These are phyloP conservation scores for Salvelinus fontinalis DNA, from an alignment of 2,113 vertebrate species.

Conservation along the genomic window DNA sequence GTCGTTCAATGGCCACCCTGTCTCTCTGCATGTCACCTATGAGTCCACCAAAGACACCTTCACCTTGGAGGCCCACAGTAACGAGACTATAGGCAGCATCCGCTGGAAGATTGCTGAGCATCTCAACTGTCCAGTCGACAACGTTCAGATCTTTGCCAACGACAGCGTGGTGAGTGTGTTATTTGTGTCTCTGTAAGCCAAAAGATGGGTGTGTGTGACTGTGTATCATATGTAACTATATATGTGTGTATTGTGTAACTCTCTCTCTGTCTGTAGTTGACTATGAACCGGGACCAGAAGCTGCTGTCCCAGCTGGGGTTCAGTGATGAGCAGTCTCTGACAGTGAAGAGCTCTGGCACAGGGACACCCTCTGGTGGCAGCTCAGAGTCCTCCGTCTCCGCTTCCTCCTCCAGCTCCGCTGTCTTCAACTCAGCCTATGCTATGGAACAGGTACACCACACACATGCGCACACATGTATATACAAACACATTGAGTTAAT, in stretches of 20 bases:
- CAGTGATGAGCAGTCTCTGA: constrained; percentile 91
- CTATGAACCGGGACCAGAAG: constrained; percentile 98
- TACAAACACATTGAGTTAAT: constrained; percentile 12
- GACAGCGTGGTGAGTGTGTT: constrained; percentile 88
- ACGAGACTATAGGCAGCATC: constrained; percentile 94
- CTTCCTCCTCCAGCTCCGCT: constrained; percentile 85
- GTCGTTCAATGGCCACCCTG: constrained; percentile 95
- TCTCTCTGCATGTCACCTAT: constrained; percentile 92
- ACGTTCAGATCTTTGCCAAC: constrained; percentile 98
- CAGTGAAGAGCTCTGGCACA: constrained; percentile 93
- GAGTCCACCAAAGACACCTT: constrained; percentile 99
- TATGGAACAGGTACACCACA: constrained; percentile 74
- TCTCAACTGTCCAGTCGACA: constrained; percentile 93
- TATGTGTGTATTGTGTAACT: background rate
- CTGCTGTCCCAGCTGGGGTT: constrained; percentile 95
- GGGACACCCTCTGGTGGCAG: constrained; percentile 90
- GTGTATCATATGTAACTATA: too few relatives aligned
- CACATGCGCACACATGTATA: background rate
- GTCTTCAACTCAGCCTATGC: constrained; percentile 90
- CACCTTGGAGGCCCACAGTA: constrained; percentile 96
- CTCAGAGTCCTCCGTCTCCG: constrained; percentile 90
- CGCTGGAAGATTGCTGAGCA: constrained; percentile 98
- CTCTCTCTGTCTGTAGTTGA: constrained; percentile 75
- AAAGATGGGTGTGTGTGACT: too few relatives aligned
- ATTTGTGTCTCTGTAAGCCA: too few relatives aligned